Conservation (phyloP, 2,888 invertebrate species). For the Tetramorium bicarinatum region DNA sequence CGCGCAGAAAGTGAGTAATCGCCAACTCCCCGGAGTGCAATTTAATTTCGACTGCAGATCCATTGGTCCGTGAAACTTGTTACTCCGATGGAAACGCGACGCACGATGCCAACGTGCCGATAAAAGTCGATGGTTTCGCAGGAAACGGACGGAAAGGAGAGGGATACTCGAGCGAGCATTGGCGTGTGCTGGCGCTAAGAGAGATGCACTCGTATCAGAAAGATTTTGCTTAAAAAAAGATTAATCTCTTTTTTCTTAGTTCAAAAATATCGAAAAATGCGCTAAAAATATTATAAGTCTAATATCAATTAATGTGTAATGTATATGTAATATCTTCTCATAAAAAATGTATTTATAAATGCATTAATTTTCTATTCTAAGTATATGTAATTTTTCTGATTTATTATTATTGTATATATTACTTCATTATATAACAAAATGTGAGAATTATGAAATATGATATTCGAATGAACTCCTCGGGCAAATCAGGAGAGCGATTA, state of each 20-base stretch:
- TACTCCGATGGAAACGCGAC: slow-evolving; percentile 50
- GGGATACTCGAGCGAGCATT: slow-evolving; percentile 14
- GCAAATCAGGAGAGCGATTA: not conserved
- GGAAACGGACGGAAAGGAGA: slow-evolving; percentile 20
- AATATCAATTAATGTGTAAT: not conserved
- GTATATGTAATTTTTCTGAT: not conserved
- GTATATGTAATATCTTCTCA: not conserved
- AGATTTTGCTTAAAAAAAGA: not conserved
- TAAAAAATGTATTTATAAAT: not conserved
- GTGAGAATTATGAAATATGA: not conserved
- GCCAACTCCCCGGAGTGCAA: slow-evolving; percentile 52
- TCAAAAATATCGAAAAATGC: not conserved
- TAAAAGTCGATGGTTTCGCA: slow-evolving; percentile 41
- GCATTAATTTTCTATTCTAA: not conserved
- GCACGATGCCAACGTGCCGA: slow-evolving; percentile 42
- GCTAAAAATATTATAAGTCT: not conserved
- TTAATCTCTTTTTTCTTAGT: not conserved
- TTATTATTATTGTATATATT: not conserved
- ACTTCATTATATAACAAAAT: too few relatives aligned
- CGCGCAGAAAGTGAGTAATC: slow-evolving; percentile 53
- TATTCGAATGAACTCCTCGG: not conserved
- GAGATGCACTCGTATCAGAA: not conserved
- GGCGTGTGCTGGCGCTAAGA: not conserved
- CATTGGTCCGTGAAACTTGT: slow-evolving; percentile 53
- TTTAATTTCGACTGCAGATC: slow-evolving; percentile 56